Evolutionary conservation across 1,140 invertebrate species (phyloP), one percentile per base, ranked within the genome.

Genomic region (Anastrepha obliqua): DNA sequence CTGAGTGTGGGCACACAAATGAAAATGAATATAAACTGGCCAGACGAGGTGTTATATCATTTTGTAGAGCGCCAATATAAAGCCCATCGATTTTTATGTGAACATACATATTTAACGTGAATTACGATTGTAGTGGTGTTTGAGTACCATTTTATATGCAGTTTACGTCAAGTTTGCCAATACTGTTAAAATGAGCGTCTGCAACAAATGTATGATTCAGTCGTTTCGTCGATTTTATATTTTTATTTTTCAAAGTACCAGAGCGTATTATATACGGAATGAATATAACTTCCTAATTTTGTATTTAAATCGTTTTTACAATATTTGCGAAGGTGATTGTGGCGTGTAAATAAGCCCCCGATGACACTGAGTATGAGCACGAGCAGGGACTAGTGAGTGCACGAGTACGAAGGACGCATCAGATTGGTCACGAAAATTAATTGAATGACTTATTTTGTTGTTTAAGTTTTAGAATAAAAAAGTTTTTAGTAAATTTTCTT

Each of bases 11-110:
- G 47, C n/a, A 55, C 15, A 29, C 11, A 55, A n/a, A 81, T 81
- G 0, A 29, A 55, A 81, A 81, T 81, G 74, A 55, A 20, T 55
- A 55, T n/a, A 20, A 81, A 81, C 74, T 20, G 15, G 51, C 74
- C 47, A 20, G 47, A 20, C 74, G n/a, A 81, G 74, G n/a, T 81
- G 47, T 81, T 81, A 55, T 81, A 81, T 81, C 74, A 81, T 81
- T 81, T 81, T 62, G 13, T 62, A 4, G 60, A 62, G 60, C 60
- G n/a, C 13, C 4, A 62, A 62, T 62, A 62, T 17, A 13, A 62
- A 55, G 29, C 1, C 15, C n/a, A 62, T 62, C 6, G 60, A 17
- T n/a, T 62, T 62, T 81, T 81, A 51, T 74, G 67, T 39, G 29
- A 17, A 44, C 44, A n/a, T 47, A 74, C 4, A 17, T 17, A 17